Base-by-base conservation (phyloP, 1,140 invertebrate species). In the Drepana arcuata region DNA sequence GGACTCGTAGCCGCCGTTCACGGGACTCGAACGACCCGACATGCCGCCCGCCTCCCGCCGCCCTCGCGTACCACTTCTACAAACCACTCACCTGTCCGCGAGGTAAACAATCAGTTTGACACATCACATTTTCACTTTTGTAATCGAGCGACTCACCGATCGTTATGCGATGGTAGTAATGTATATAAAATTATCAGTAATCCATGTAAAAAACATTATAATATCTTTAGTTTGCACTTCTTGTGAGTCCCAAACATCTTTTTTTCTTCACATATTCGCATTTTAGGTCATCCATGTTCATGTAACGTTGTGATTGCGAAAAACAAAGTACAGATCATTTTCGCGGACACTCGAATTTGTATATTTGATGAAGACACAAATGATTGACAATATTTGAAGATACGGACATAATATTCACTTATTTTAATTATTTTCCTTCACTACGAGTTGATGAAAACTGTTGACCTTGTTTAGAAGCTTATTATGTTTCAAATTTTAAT, bases 201-300 rank as follows among this genome's bases (percentile, higher is more conserved):
- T 69, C 37, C 48, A 68, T 42, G 50, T 56, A 57, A 40, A 52
- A 57, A 66, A 61, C 75, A 75, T 71, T 62, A 69, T 73, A 65
- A 62, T 68, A 64, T 66, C 66, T 68, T 65, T 41, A 65, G 55
- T 63, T 66, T 55, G 52, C 63, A 70, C 60, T 71, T 64, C 58
- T 69, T 56, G 63, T 63, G 67, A 73, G 67, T 75, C 53, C 57
- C 54, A 68, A 71, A 71, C 72, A 79, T 79, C 73, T 73, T 80
- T 79, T 74, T 75, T 79, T 79, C 75, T 79, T 80, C 61, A 73
- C 66, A 75, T 79, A 81, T 79, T 83, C 79, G 74, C 72, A 83
- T 84, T 84, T 83, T 83, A 84, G 81, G 81, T 84, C 81, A 84
- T 82, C 81, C 79, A 83, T 83, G 79, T 83, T 84, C 79, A 81